phyloP scores from a whole-genome alignment of 1,140 invertebrate species.

The Samia ricini region DNA sequence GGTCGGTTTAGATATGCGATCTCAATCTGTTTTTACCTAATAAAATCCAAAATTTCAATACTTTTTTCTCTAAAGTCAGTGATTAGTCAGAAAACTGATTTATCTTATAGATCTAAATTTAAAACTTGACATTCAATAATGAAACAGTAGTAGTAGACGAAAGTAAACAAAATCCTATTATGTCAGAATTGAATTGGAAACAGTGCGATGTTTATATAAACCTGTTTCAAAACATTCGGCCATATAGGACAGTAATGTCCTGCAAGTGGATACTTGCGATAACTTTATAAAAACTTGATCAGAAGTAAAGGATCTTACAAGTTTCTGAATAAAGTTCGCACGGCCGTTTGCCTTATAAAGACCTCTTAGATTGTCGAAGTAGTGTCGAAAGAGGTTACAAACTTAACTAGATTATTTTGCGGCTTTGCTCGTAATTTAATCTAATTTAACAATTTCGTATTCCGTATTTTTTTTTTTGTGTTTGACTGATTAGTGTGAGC shows the following conservation, averaged over 20 bases:
- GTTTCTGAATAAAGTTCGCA: constrained; percentile 57
- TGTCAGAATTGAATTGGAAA: constrained; percentile 61
- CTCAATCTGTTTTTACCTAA: too few relatives aligned
- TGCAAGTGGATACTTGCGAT: constrained; percentile 60
- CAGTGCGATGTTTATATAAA: constrained; percentile 57
- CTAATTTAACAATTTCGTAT: too few relatives aligned
- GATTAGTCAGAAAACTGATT: too few relatives aligned
- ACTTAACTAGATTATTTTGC: not conserved
- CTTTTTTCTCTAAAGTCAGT: too few relatives aligned
- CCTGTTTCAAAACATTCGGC: constrained; percentile 39
- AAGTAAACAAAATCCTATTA: too few relatives aligned
- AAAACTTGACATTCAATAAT: too few relatives aligned
- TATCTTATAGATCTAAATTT: too few relatives aligned
- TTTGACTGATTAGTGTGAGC: too few relatives aligned
- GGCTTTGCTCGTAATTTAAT: not conserved
- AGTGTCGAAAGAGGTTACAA: constrained; percentile 54
- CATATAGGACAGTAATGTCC: constrained; percentile 54
- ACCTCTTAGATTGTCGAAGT: constrained; percentile 31
- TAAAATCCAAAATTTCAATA: too few relatives aligned
- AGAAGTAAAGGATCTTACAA: constrained; percentile 49
- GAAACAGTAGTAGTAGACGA: too few relatives aligned
- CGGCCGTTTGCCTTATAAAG: constrained; percentile 57
- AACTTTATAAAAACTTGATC: constrained; percentile 66
- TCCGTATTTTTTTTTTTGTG: not conserved
- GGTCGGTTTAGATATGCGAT: too few relatives aligned